Evolutionary conservation across 2,888 invertebrate genomes (phyloP).

Genomic region (Melieria omissa): DNA sequence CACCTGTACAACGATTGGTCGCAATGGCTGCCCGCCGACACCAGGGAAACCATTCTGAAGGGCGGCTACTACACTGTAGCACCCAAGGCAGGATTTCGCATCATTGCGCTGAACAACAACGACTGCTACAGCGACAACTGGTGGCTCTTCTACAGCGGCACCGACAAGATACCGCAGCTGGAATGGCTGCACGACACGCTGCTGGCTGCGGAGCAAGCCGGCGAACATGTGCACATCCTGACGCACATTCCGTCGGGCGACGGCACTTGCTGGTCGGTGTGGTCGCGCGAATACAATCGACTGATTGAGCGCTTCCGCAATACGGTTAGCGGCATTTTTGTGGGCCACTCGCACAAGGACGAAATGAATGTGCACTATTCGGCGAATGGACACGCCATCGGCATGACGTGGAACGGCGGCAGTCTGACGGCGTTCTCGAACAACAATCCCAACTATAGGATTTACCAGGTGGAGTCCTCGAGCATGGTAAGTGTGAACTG

Average conservation of each 20-base stretch:
- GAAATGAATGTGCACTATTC: slow-evolving; percentile 77
- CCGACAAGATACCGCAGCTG: slow-evolving; percentile 79
- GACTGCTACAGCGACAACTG: slow-evolving; percentile 70
- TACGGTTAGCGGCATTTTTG: slow-evolving; percentile 83
- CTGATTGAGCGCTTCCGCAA: slow-evolving; percentile 78
- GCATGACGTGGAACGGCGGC: slow-evolving; percentile 83
- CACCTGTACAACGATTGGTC: slow-evolving; percentile 77
- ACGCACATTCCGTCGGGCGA: slow-evolving; percentile 85
- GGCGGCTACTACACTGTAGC: slow-evolving; percentile 83
- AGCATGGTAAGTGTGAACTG: slow-evolving; percentile 68
- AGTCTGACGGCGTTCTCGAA: slow-evolving; percentile 78
- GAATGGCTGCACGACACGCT: slow-evolving; percentile 83
- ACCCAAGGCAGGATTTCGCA: slow-evolving; percentile 76
- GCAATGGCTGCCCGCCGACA: slow-evolving; percentile 73
- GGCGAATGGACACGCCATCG: slow-evolving; percentile 68
- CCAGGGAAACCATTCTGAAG: slow-evolving; percentile 71
- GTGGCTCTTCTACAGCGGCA: slow-evolving; percentile 79
- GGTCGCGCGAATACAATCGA: slow-evolving; percentile 77
- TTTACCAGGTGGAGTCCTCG: slow-evolving; percentile 75
- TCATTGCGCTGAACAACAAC: slow-evolving; percentile 84
- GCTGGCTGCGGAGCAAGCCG: slow-evolving; percentile 77
- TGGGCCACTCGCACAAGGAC: slow-evolving; percentile 84
- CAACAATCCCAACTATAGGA: slow-evolving; percentile 84
- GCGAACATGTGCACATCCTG: slow-evolving; percentile 84
- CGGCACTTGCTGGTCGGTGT: slow-evolving; percentile 75